These are phyloP conservation scores for Stigmatopora argus DNA, from an alignment of 2,113 vertebrate genomes.

Conservation along the genomic window DNA sequence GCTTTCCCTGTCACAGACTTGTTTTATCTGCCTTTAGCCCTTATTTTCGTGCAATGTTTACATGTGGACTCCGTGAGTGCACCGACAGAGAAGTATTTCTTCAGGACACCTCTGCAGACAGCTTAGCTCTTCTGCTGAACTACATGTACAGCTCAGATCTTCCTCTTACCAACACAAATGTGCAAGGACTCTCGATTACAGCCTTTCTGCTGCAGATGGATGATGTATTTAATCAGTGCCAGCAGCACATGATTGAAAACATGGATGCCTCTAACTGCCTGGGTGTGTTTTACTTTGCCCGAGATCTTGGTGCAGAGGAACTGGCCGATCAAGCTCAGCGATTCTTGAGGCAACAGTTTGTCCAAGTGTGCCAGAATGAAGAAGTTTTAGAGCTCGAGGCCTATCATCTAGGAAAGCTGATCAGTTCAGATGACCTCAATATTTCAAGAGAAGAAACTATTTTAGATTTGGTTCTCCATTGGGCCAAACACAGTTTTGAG, in stretches of 20 bases:
- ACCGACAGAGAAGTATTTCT: conserved; percentile 77
- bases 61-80: conserved; percentile 87
- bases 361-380: conserved; percentile 84
- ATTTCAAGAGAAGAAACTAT: conserved; percentile 88
- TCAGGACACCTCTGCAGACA: conserved; percentile 79
- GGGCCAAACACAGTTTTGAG: conserved; percentile 74
- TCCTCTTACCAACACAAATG: conserved; percentile 74
- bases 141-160: conserved; percentile 87
- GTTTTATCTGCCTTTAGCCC: conserved; percentile 91
- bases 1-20: conserved; percentile 87
- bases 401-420: conserved; percentile 79
- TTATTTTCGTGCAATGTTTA: conserved; percentile 96
- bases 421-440: conserved; percentile 91
- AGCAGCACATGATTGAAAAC: conserved; percentile 85
- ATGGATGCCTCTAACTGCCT: conserved; percentile 95
- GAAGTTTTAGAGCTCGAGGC: conserved; percentile 87
- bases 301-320: conserved; percentile 87
- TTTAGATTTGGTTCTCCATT: conserved; percentile 85
- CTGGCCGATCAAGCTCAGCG: conserved; percentile 78
- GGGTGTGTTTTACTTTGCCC: conserved; percentile 88
- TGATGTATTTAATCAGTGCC: conserved; percentile 79
- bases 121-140: conserved; percentile 76
- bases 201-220: conserved; percentile 95
- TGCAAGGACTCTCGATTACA: conserved; percentile 83
- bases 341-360: conserved; percentile 85